A percentile compares a stretch with the other conserved stretches of the same genome.
Evolutionary conservation across 2,113 vertebrate species (phyloP).

Genomic region (Cyprinodon tularosa): DNA sequence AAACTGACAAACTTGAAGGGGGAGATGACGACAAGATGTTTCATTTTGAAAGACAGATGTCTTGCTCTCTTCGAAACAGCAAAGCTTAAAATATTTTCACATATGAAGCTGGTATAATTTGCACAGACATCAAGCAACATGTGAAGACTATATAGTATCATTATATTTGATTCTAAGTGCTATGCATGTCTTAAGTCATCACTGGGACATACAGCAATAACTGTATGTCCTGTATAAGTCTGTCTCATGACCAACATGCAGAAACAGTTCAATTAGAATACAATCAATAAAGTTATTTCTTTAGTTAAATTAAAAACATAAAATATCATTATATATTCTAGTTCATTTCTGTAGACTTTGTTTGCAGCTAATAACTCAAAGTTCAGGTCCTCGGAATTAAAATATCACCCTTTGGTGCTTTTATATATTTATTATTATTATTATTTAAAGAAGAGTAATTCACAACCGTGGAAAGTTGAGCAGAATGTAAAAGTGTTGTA

Average conservation of each 20-base stretch:
- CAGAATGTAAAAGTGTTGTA: background rate
- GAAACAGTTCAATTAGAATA: background rate
- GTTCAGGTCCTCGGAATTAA: too few relatives aligned
- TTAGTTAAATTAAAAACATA: too few relatives aligned
- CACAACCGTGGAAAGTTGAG: background rate
- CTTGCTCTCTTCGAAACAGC: background rate
- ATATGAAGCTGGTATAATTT: background rate
- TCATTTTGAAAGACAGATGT: constrained; percentile 2
- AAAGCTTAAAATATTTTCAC: background rate
- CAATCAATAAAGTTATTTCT: background rate
- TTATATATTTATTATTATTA: too few relatives aligned
- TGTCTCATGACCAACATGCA: background rate
- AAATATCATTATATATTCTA: too few relatives aligned
- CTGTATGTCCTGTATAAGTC: background rate
- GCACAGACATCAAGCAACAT: background rate
- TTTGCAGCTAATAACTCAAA: too few relatives aligned
- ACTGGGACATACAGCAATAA: background rate
- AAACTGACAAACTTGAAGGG: background rate
- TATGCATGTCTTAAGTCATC: background rate
- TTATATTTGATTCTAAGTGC: background rate
- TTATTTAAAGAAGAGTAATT: background rate
- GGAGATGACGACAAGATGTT: background rate
- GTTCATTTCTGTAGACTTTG: too few relatives aligned
- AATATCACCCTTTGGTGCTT: too few relatives aligned
- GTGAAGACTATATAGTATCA: background rate